phyloP scores from a whole-genome alignment of 1,140 invertebrate species.

The Phortica variegata region DNA sequence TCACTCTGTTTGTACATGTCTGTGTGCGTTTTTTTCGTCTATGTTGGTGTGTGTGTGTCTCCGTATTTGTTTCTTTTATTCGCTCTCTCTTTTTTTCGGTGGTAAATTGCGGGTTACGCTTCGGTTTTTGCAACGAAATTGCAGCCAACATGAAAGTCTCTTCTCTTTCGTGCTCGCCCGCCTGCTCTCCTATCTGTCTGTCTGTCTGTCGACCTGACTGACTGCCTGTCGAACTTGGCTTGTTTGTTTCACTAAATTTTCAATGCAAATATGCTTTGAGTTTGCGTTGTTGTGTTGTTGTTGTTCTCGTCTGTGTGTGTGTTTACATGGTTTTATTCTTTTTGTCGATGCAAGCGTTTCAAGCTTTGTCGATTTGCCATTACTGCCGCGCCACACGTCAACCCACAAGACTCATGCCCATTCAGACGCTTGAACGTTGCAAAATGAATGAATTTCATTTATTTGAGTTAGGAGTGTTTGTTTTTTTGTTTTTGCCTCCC shows the following conservation, averaged over 20 bases:
- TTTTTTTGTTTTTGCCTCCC: slow-evolving; percentile 15
- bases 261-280: slow-evolving; percentile 38
- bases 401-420: no score
- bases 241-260: slow-evolving; percentile 36
- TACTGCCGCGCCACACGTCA: no score
- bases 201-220: slow-evolving; percentile 16
- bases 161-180: neutral
- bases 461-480: no score
- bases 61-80: no score
- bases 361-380: slow-evolving; percentile 29
- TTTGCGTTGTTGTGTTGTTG: slow-evolving; percentile 7
- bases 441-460: slow-evolving; percentile 36
- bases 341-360: slow-evolving; percentile 20
- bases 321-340: slow-evolving; percentile 29
- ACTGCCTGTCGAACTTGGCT: slow-evolving; percentile 21
- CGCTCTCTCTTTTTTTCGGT: slow-evolving; percentile 20
- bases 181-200: neutral
- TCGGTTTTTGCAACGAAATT: slow-evolving; percentile 30
- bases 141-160: slow-evolving; percentile 6
- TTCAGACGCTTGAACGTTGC: slow-evolving; percentile 32
- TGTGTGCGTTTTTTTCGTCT: no score
- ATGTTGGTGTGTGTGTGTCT: no score
- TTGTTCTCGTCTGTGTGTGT: slow-evolving; percentile 13
- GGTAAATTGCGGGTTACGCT: slow-evolving; percentile 32
- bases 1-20: no score